These are phyloP conservation scores for Telmatochromis bifrenatus DNA, from an alignment of 2,113 vertebrate species.

Conservation along the genomic window DNA sequence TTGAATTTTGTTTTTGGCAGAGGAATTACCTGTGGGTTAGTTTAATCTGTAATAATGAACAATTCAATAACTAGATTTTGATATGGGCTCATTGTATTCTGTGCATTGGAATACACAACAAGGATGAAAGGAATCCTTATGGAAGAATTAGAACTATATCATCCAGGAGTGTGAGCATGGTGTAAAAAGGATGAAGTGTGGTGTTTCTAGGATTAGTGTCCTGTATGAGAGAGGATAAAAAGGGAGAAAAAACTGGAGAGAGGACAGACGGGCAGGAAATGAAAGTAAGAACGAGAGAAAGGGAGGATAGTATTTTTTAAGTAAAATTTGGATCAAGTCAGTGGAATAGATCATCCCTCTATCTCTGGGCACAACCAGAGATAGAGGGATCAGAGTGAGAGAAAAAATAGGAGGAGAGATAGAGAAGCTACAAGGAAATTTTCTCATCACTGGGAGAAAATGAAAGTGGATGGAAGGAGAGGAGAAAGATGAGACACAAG, in stretches of 20 bases:
- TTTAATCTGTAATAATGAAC: neutral
- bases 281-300: neutral
- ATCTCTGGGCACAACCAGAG: neutral
- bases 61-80: neutral
- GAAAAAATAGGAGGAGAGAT: neutral
- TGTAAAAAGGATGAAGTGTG: neutral
- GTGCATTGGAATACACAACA: neutral
- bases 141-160: neutral
- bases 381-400: neutral
- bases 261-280: neutral
- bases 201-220: neutral
- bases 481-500: neutral
- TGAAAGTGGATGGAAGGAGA: neutral
- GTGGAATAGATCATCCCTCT: neutral
- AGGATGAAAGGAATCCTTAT: neutral
- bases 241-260: neutral
- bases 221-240: neutral
- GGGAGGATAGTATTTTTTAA: neutral
- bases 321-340: neutral
- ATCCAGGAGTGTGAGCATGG: neutral
- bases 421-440: neutral
- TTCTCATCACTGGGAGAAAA: neutral
- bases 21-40: neutral
- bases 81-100: neutral
- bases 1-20: neutral